Evolutionary conservation across 2,888 invertebrate species (phyloP), one percentile per base, ranked within the genome.

Genomic region (Charanyca ferruginea): DNA sequence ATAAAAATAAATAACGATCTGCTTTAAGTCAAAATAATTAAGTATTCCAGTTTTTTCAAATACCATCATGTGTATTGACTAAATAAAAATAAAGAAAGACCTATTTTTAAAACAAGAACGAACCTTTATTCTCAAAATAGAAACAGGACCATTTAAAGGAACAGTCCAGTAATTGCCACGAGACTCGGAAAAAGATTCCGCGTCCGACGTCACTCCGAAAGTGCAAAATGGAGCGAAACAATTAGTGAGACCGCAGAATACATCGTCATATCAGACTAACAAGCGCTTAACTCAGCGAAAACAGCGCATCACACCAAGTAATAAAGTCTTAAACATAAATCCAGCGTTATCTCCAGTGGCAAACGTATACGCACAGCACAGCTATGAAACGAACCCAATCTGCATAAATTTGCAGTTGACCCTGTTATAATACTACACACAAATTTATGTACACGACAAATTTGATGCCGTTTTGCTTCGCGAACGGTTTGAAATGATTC

Each of bases 361-460:
- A 84, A 89, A 87, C 86, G 87, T 90, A 87, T 81, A 90, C 90
- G 89, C 90, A 90, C 86, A 87, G 81, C 83, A 83, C 73, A 79
- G 87, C 89, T 85, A 89, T 88, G 89, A 88, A 90, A 90, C 88
- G 87, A 91, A 91, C 85, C 85, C 90, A 91, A 92, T 92, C 91
- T 92, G 90, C 92, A 92, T 92, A 92, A 90, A 92, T 92, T 92
- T 92, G 91, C 89, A 92, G 90, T 91, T 91, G 90, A 91, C 91
- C 90, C 89, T 90, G 89, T 90, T 90, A 89, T 89, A 74, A 74
- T 80, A 81, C 79, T 87, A 89, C 84, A 87, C 79, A 83, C 85
- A 84, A 86, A 85, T 88, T 86, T 87, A 85, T 86, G 79, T 84
- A 82, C 73, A 83, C 80, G 84, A 85, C 85, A 85, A 83, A 87